Evolutionary conservation across 1,140 invertebrate genomes (phyloP).

Genomic region (Yoshiicerus persimilis): DNA sequence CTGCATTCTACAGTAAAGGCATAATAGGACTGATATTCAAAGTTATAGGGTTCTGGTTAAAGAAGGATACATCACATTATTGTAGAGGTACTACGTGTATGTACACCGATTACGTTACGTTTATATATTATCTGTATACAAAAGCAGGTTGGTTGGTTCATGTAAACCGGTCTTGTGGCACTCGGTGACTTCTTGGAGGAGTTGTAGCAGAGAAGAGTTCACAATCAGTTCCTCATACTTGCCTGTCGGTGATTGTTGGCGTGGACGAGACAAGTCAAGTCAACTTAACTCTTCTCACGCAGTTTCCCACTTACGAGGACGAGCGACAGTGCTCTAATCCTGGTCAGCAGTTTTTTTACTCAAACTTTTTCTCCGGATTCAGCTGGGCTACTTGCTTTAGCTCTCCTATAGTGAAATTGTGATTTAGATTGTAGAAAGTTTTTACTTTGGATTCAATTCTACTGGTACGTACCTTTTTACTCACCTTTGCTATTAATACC

Average conservation of each 20-base stretch:
- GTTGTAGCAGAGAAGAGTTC: background rate
- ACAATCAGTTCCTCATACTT: conserved; percentile 22
- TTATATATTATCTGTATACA: background rate
- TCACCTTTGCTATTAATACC: background rate
- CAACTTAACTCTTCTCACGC: conserved; percentile 13
- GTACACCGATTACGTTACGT: background rate
- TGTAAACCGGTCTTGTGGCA: conserved; percentile 29
- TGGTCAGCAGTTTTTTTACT: background rate
- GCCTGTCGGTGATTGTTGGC: background rate
- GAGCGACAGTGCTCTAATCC: conserved; percentile 17
- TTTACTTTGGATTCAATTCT: background rate
- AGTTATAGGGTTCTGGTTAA: background rate
- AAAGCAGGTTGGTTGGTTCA: conserved; percentile 28
- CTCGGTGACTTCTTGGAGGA: conserved; percentile 12
- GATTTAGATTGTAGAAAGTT: background rate
- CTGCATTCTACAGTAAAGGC: background rate
- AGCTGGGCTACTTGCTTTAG: background rate
- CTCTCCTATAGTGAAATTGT: background rate
- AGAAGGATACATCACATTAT: background rate
- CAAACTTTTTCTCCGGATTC: background rate
- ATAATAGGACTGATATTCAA: too few species aligned
- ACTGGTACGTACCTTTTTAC: background rate
- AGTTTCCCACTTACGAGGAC: conserved; percentile 21
- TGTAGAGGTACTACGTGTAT: background rate
- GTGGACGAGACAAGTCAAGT: background rate